Conservation (phyloP, 2,797 vertebrate genomes). For the Pangasius sanitwongsei region DNA sequence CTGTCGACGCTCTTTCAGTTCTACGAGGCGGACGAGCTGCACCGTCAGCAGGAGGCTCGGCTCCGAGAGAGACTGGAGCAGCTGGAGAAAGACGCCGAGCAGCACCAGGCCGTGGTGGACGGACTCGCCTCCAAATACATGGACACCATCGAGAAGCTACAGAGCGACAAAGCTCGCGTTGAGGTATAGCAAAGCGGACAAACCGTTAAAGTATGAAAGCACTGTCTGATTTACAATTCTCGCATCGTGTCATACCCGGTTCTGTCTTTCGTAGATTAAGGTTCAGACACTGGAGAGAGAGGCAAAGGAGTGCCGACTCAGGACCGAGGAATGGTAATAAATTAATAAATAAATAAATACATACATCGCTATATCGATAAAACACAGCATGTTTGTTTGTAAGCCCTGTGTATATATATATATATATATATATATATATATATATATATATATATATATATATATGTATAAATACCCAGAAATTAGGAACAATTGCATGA, state of each 20-base stretch:
- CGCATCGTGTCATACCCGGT: background rate
- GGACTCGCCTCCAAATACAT: conserved; percentile 85
- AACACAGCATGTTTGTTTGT: background rate
- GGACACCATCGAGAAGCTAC: conserved; percentile 90
- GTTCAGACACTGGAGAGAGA: conserved; percentile 92
- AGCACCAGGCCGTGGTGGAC: conserved; percentile 88
- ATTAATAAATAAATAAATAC: too few relatives aligned
- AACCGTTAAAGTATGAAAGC: background rate
- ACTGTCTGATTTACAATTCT: background rate
- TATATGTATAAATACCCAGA: background rate
- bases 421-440: too few relatives aligned
- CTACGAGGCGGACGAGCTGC: conserved; percentile 91
- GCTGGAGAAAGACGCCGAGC: conserved; percentile 83
- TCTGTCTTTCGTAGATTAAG: conserved; percentile 79
- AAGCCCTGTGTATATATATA: too few relatives aligned
- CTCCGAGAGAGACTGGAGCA: conserved; percentile 79
- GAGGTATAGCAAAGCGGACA: conserved; percentile 77
- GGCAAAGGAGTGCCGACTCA: conserved; percentile 90
- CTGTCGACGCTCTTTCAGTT: conserved; percentile 72
- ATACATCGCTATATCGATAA: background rate
- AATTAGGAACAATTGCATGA: background rate
- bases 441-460: too few relatives aligned
- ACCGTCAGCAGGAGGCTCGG: conserved; percentile 84
- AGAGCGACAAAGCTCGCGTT: conserved; percentile 89
- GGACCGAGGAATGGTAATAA: conserved; percentile 91